phyloP scores from a whole-genome alignment of 1,140 invertebrate genomes.

The Triops cancriformis region DNA sequence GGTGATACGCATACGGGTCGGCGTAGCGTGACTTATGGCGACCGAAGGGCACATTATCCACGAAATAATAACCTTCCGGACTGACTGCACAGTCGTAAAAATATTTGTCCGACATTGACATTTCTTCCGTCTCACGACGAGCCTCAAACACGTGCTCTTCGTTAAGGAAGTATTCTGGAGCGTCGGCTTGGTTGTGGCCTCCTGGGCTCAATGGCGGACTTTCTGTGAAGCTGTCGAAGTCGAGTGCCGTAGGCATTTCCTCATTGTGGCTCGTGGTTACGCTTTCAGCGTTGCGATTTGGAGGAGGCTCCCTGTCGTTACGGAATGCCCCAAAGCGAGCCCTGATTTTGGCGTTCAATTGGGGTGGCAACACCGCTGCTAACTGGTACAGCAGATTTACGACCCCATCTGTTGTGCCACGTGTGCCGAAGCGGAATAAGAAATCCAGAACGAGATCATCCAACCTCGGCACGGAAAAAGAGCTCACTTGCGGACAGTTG shows the following conservation, averaged over 20 bases:
- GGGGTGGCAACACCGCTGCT: neutral
- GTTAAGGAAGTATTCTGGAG: neutral
- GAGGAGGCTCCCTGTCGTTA: neutral
- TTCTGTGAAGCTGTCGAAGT: neutral
- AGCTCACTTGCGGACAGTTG: neutral
- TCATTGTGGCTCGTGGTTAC: neutral
- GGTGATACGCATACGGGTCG: neutral
- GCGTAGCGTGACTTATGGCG: neutral
- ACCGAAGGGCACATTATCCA: neutral
- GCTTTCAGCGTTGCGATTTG: neutral
- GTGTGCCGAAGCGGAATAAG: neutral
- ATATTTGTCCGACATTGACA: conserved; percentile 10
- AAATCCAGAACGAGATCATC: conserved; percentile 1
- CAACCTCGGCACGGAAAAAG: neutral
- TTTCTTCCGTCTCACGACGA: neutral
- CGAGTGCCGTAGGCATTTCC: neutral
- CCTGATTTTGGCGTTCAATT: neutral
- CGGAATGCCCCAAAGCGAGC: neutral
- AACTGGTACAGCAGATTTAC: neutral
- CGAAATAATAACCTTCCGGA: neutral
- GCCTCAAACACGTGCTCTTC: neutral
- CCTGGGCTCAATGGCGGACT: neutral
- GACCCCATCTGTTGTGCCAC: neutral
- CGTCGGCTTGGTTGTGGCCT: neutral
- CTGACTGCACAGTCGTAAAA: neutral